Base-by-base conservation (phyloP, 2,113 vertebrate species). In the Acanthisitta chloris region DNA sequence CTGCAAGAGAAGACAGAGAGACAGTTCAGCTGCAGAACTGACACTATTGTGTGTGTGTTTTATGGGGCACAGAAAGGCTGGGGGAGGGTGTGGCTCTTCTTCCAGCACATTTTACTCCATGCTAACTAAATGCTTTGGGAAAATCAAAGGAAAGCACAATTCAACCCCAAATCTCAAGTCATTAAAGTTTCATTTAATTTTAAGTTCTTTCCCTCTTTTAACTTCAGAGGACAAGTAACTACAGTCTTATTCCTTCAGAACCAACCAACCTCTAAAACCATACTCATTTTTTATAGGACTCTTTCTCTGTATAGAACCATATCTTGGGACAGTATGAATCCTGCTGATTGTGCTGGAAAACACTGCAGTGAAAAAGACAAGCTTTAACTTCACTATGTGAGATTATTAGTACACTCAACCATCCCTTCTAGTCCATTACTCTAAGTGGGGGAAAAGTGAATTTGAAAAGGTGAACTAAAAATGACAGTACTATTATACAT, bases 1-100 rank as follows among this genome's bases (percentile, higher is more conserved):
- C 99, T 99, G 97, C 54, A 96, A 96, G 46, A 92, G 58, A 94
- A 90, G 70, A 92, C 24, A 86, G 18, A 94, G 14, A 55, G 29
- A 89, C 14, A 76, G 71, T 29, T 97, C 67, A 97, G 89, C 38
- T 71, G 54, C 34, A 55, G 29, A 81, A 61, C 34, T 31, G 28
- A 70, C 21, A 38, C 31, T 65, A 3, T 5, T 52, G 42, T 48
- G 57, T 81, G 8, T 70, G n/a, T 71, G 18, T 34, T 86, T 83
- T 79, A 25, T 29, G 59, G 16, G 43, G 40, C 52, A 65, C 65
- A 59, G 12, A 82, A 81, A 81, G 42, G 21, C 58, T 65, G 36
- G 12, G 8, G 8, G 15, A 15, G 38, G 5, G 14, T n/a, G 3
- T 12, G 2, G 20, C 3, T 14, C 18, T 65, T 74, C 45, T 78